A percentile compares a stretch with the other conserved stretches of the same genome.
Conservation (phyloP, 2,797 vertebrate species). For the Glossophaga mutica region DNA sequence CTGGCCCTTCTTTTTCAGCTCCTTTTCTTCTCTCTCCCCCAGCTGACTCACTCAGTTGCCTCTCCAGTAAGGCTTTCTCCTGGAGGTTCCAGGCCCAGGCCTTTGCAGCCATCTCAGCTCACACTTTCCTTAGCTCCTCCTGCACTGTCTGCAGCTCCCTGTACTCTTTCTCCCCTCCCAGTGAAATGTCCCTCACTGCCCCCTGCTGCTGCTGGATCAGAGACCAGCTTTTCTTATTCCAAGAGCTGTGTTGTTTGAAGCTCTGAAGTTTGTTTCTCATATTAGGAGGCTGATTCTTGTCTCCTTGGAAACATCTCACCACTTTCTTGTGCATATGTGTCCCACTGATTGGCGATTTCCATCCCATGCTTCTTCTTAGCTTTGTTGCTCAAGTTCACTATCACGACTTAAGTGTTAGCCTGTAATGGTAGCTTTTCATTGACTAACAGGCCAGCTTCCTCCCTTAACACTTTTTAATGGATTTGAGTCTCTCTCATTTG, state of each 20-base stretch:
- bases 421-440: constrained; percentile 45
- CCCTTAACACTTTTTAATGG: not conserved
- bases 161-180: constrained; percentile 69
- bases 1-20: not conserved
- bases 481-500: constrained; percentile 20
- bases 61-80: constrained; percentile 66
- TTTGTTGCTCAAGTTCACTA: constrained; percentile 70
- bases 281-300: constrained; percentile 34
- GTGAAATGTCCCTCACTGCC: constrained; percentile 70
- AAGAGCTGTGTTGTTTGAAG: constrained; percentile 71
- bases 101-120: not conserved
- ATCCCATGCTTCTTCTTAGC: constrained; percentile 67
- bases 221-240: constrained; percentile 69
- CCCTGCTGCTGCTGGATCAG: constrained; percentile 66
- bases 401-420: constrained; percentile 63
- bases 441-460: constrained; percentile 50
- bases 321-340: constrained; percentile 62
- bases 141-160: constrained; percentile 48
- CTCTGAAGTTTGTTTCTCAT: constrained; percentile 28
- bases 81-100: constrained; percentile 37
- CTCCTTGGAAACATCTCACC: constrained; percentile 56
- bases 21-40: constrained; percentile 40
- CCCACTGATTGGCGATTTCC: constrained; percentile 62
- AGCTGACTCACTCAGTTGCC: constrained; percentile 32
- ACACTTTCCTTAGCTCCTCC: constrained; percentile 49